Conservation (phyloP, 2,797 vertebrate genomes). For the Babyrousa celebensis region DNA sequence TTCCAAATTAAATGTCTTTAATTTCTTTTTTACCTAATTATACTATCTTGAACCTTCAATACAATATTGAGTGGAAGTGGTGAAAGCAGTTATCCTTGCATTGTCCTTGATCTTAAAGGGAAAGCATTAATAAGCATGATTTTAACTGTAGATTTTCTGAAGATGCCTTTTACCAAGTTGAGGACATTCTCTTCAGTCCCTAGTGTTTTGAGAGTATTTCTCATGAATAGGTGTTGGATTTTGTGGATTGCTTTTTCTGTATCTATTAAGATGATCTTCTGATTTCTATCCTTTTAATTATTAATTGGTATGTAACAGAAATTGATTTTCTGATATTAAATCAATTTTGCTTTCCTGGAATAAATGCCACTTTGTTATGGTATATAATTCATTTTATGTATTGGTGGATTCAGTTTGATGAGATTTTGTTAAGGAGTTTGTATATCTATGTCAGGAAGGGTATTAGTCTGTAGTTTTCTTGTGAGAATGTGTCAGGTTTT, state of each 20-base stretch:
- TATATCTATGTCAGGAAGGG: neutral
- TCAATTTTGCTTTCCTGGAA: neutral
- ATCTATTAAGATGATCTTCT: constrained; percentile 27
- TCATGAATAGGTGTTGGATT: constrained; percentile 15
- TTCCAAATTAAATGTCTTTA: constrained; percentile 20
- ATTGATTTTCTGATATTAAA: constrained; percentile 36
- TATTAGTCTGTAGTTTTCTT: neutral
- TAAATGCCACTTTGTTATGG: neutral
- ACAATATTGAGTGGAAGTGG: neutral
- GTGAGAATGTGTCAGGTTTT: constrained; percentile 19
- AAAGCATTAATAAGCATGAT: neutral
- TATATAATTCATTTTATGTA: neutral
- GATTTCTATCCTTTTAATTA: constrained; percentile 37
- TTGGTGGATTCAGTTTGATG: neutral
- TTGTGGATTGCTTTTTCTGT: constrained; percentile 32
- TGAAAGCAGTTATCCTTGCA: neutral
- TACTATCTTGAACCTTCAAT: neutral
- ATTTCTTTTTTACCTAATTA: constrained; percentile 14
- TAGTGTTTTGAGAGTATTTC: neutral
- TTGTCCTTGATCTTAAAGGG: neutral
- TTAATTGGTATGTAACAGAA: constrained; percentile 11
- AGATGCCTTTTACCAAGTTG: neutral
- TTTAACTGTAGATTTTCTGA: neutral
- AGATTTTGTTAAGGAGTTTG: constrained; percentile 25
- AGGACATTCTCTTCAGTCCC: neutral